Evolutionary conservation across 2,113 vertebrate species (phyloP), one percentile per base, ranked within the genome.

Genomic region (Pituophis catenifer): DNA sequence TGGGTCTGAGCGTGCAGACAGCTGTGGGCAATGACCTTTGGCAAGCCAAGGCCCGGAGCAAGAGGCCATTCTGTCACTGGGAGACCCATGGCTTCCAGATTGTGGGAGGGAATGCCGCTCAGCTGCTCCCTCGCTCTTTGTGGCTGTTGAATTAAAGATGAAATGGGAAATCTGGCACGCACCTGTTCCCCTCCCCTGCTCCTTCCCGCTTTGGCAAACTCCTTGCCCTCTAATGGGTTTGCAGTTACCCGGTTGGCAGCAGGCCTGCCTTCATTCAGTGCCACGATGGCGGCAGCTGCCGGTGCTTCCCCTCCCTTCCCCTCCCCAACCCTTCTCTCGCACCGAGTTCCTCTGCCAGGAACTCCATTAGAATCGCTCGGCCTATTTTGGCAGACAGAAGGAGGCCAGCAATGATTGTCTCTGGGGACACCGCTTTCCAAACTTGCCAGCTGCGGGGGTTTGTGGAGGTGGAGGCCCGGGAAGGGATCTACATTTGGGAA

Each of bases 71-170:
- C n/a, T 5, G 23, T 65, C 24, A n/a, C 26, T 1, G 52, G 81
- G 29, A 65, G 44, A 26, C n/a, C 89, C 33, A 15, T 2, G 70
- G 55, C 23, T 11, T 52, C 50, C 81, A 21, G 2, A 13, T 26
- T 1, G 70, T 10, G 50, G 50, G 93, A 52, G 21, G 85, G 4
- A 0, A 90, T 89, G 92, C 1, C 0, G 29, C 91, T 93, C 86
- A 3, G 6, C 3, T 44, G 92, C 8, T 85, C 29, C 3, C 53
- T 57, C 19, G 11, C 48, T 58, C 54, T 89, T 44, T 93, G 55
- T 2, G 86, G 19, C 59, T 3, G 1, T 93, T 96, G 95, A 96
- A 97, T 97, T 95, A 97, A 96, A 97, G 95, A 96, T 97, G 95
- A 97, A 93, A 0, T 19, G 94, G 94, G 86, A 86, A 93, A 54